phyloP scores from a whole-genome alignment of 2,888 invertebrate genomes.

The Amorpha juglandis region DNA sequence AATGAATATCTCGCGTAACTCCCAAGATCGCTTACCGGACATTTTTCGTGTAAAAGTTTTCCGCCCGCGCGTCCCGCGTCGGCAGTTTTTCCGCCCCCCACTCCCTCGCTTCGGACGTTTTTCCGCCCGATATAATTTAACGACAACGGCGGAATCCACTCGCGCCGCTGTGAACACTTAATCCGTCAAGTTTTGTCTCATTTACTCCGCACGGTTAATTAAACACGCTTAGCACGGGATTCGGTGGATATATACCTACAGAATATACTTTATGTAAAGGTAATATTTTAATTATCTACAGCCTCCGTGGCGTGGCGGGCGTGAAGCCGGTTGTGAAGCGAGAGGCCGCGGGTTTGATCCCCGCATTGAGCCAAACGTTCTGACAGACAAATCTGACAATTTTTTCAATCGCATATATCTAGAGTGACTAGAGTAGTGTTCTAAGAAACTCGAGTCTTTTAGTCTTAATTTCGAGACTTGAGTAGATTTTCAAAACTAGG shows the following conservation, averaged over 20 bases:
- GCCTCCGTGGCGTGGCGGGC: too few relatives aligned
- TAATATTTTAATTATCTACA: too few relatives aligned
- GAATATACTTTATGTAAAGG: too few relatives aligned
- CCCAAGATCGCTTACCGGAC: slow-evolving; percentile 7
- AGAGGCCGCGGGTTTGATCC: too few relatives aligned
- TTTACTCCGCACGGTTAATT: slow-evolving; percentile 5
- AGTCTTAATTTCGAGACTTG: too few relatives aligned
- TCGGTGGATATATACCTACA: not conserved
- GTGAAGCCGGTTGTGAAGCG: too few relatives aligned
- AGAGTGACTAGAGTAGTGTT: too few relatives aligned
- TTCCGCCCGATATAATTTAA: slow-evolving; percentile 18
- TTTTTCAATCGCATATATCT: too few relatives aligned
- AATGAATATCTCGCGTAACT: not conserved
- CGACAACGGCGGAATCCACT: slow-evolving; percentile 2
- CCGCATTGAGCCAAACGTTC: too few relatives aligned
- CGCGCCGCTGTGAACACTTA: slow-evolving; percentile 3
- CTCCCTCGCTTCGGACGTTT: not conserved
- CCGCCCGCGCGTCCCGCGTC: not conserved
- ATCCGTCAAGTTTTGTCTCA: slow-evolving; percentile 22
- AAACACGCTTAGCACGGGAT: slow-evolving; percentile 1
- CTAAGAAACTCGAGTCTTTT: too few relatives aligned
- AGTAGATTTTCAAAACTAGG: too few relatives aligned
- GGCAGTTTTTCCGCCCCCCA: slow-evolving; percentile 2
- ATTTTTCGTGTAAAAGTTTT: not conserved
- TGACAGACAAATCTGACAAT: too few relatives aligned